These are phyloP conservation scores for Dascillus cervinus DNA, from an alignment of 2,888 invertebrate genomes.

Conservation along the genomic window DNA sequence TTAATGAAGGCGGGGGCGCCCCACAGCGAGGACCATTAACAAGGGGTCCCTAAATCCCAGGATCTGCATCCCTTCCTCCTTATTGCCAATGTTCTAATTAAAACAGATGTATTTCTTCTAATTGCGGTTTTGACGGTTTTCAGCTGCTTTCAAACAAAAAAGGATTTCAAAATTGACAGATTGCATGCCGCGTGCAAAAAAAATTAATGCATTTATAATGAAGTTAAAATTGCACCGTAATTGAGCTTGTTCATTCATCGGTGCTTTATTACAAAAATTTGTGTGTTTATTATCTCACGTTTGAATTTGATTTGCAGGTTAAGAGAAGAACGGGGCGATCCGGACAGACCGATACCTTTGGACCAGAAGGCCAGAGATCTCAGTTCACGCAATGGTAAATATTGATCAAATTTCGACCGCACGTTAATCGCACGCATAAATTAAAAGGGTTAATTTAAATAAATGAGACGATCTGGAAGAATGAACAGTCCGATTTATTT, in stretches of 20 bases:
- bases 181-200: slow-evolving; percentile 32
- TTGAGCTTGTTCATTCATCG: slow-evolving; percentile 23
- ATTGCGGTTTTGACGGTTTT: slow-evolving; percentile 19
- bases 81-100: slow-evolving; percentile 37
- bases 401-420: slow-evolving; percentile 2
- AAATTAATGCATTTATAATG: slow-evolving; percentile 41
- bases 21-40: slow-evolving; percentile 32
- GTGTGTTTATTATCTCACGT: too few relatives aligned
- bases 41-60: slow-evolving; percentile 27
- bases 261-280: slow-evolving; percentile 17
- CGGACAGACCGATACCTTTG: slow-evolving; percentile 70
- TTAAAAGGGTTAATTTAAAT: slow-evolving; percentile 22
- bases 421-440: slow-evolving; percentile 2
- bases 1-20: slow-evolving; percentile 29
- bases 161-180: slow-evolving; percentile 35
- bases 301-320: too few relatives aligned
- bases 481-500: slow-evolving; percentile 32
- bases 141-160: neutral
- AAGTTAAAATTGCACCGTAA: slow-evolving; percentile 34
- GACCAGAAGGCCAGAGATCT: slow-evolving; percentile 78
- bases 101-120: slow-evolving; percentile 40
- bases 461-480: slow-evolving; percentile 30
- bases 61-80: slow-evolving; percentile 25
- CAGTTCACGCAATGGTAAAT: slow-evolving; percentile 81
- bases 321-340: slow-evolving; percentile 79